phyloP scores from a whole-genome alignment of 2,888 invertebrate species.

The Iselma pallidipennis region DNA sequence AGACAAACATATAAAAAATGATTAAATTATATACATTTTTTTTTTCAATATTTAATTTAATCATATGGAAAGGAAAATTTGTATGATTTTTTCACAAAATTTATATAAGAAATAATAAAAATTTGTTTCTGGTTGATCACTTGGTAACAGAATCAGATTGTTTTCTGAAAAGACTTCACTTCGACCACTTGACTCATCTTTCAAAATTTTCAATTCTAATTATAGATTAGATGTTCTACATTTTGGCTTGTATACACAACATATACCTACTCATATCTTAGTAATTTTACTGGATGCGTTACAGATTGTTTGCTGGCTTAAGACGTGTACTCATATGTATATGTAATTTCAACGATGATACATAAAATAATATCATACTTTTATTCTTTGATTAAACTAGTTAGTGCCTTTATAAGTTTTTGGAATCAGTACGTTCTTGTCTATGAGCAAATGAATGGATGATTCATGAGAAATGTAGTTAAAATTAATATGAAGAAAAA shows the following conservation, averaged over 20 bases:
- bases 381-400: background rate
- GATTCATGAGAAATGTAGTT: too few species aligned
- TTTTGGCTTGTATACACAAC: background rate
- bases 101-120: background rate
- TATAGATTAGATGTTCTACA: constrained; percentile 3
- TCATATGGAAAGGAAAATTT: too few species aligned
- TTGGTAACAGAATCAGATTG: background rate
- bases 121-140: background rate
- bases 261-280: background rate
- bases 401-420: too few species aligned
- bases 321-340: too few species aligned
- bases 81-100: too few species aligned
- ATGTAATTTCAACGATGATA: background rate
- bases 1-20: background rate
- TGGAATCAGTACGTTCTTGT: too few species aligned
- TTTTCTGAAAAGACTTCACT: background rate
- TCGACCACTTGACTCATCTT: constrained; percentile 4
- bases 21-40: constrained; percentile 5
- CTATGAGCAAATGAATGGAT: background rate
- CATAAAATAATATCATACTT: background rate
- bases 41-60: background rate
- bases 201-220: constrained; percentile 3
- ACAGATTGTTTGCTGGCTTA: background rate
- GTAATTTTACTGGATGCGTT: background rate
- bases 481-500: too few species aligned